Conservation (phyloP, 2,797 vertebrate genomes). For the Chromobotia macracanthus region DNA sequence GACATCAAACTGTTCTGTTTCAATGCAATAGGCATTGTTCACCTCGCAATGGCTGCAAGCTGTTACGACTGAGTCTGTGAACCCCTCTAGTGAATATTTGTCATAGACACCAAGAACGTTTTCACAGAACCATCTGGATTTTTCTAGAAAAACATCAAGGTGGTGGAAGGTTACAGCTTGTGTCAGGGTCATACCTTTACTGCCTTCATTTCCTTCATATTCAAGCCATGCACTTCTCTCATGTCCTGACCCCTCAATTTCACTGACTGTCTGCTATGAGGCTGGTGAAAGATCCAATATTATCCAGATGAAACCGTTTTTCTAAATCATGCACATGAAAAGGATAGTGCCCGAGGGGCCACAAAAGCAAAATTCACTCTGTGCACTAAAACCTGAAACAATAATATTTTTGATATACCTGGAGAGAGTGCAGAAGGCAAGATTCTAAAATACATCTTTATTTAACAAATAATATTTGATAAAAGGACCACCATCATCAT, state of each 20-base stretch:
- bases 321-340: background rate
- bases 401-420: background rate
- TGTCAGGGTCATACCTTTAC: conserved; percentile 71
- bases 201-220: conserved; percentile 69
- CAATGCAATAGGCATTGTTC: conserved; percentile 41
- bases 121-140: conserved; percentile 51
- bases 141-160: conserved; percentile 58
- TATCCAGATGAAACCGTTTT: conserved; percentile 69
- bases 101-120: conserved; percentile 13
- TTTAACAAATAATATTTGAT: no score
- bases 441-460: no score
- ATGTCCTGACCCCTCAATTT: conserved; percentile 22
- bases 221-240: conserved; percentile 59
- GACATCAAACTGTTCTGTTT: conserved; percentile 19
- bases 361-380: background rate
- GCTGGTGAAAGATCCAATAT: conserved; percentile 70
- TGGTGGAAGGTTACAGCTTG: conserved; percentile 59
- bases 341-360: background rate
- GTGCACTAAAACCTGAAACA: background rate
- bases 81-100: conserved; percentile 31
- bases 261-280: background rate
- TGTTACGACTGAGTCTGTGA: conserved; percentile 20
- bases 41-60: conserved; percentile 33
- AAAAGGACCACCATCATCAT: no score
- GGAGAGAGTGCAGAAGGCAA: background rate